phyloP scores from a whole-genome alignment of 2,797 vertebrate genomes.

The Melanotaenia trifasciata region DNA sequence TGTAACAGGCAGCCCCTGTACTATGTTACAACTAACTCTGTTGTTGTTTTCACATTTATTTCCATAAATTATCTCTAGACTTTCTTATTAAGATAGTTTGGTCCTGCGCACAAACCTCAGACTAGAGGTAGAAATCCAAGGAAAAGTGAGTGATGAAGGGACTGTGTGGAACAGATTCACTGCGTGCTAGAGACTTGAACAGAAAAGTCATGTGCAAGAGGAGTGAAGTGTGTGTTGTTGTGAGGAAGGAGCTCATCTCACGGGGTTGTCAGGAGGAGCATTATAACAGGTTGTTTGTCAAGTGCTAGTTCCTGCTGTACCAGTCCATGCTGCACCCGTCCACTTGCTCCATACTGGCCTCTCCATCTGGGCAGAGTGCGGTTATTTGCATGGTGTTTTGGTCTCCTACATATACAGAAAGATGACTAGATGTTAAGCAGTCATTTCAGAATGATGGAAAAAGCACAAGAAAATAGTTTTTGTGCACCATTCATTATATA shows the following conservation, averaged over 20 bases:
- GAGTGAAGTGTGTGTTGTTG: slow-evolving; percentile 27
- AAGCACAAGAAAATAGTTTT: neutral
- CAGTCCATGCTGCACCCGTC: slow-evolving; percentile 8
- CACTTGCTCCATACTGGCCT: slow-evolving; percentile 31
- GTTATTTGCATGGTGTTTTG: neutral
- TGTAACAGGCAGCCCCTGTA: neutral
- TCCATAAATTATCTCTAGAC: slow-evolving; percentile 4
- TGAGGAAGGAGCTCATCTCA: slow-evolving; percentile 41
- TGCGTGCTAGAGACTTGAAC: slow-evolving; percentile 28
- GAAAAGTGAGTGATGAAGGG: slow-evolving; percentile 12
- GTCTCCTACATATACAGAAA: slow-evolving; percentile 1
- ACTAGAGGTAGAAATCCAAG: neutral
- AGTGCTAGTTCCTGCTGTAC: slow-evolving; percentile 46
- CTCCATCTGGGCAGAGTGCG: slow-evolving; percentile 10
- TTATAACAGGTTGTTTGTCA: slow-evolving; percentile 74
- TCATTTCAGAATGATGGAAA: neutral
- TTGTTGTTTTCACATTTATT: slow-evolving; percentile 33
- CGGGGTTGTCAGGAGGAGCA: slow-evolving; percentile 57
- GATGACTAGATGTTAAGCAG: neutral
- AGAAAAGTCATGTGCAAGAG: slow-evolving; percentile 28
- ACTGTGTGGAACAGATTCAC: slow-evolving; percentile 34
- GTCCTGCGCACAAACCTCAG: slow-evolving; percentile 14
- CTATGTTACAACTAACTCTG: slow-evolving; percentile 16
- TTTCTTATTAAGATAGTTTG: slow-evolving; percentile 17
- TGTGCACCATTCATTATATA: neutral